phyloP scores from a whole-genome alignment of 2,113 vertebrate species.

The Odontophorus gujanensis region DNA sequence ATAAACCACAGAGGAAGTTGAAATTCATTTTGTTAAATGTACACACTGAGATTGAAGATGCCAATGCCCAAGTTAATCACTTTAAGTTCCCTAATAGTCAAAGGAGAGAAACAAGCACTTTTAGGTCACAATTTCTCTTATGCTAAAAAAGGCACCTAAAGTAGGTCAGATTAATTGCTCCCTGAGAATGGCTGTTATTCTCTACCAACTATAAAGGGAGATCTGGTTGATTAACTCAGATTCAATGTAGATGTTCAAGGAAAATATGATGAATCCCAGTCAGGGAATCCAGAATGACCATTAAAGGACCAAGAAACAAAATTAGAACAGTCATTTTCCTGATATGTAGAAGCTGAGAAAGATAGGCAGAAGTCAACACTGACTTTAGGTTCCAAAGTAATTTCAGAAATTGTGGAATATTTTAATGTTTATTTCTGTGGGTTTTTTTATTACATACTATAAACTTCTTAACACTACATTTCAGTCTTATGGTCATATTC shows the following conservation, averaged over 20 bases:
- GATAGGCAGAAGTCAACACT: background rate
- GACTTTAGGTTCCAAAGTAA: background rate
- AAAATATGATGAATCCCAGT: conserved; percentile 35
- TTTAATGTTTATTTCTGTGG: background rate
- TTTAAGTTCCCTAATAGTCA: conserved; percentile 25
- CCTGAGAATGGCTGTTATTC: conserved; percentile 56
- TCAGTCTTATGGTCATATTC: background rate
- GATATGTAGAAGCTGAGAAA: background rate
- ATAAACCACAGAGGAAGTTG: conserved; percentile 5
- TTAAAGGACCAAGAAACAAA: background rate
- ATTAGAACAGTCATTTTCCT: background rate
- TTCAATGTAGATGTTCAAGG: conserved; percentile 37
- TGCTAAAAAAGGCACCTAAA: conserved; percentile 65
- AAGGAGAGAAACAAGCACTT: conserved; percentile 51
- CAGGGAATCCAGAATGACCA: background rate
- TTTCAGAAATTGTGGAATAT: background rate
- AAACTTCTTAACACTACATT: background rate
- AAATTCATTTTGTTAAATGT: conserved; percentile 16
- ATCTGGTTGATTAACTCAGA: conserved; percentile 53
- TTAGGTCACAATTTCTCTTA: conserved; percentile 62
- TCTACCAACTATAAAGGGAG: conserved; percentile 40
- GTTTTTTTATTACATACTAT: background rate
- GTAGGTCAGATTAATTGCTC: conserved; percentile 59
- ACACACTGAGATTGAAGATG: background rate
- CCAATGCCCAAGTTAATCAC: conserved; percentile 43